A percentile compares a stretch with the other conserved stretches of the same genome.
Evolutionary conservation across 2,113 vertebrate species (phyloP).

Genomic region (Oncorhynchus kisutch): DNA sequence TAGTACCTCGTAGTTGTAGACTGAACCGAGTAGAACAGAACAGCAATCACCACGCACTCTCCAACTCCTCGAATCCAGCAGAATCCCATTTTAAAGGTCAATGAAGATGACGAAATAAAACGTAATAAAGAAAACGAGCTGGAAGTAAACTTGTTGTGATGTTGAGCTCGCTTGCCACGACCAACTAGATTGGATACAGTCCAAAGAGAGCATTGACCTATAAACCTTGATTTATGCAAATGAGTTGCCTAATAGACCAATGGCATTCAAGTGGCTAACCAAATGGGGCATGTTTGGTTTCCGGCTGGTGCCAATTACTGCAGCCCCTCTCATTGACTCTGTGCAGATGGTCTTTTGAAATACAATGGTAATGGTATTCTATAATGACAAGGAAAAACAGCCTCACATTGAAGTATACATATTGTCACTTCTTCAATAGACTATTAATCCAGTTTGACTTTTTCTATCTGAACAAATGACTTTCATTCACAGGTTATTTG

Average conservation of each 20-base stretch:
- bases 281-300: conserved; percentile 62
- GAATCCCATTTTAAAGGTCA: conserved; percentile 46
- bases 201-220: conserved; percentile 30
- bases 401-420: not conserved
- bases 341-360: conserved; percentile 56
- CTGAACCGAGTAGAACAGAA: conserved; percentile 26
- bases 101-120: not conserved
- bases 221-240: conserved; percentile 67
- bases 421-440: not conserved
- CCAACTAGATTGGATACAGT: conserved; percentile 16
- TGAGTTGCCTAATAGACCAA: conserved; percentile 62
- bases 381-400: conserved; percentile 12
- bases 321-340: conserved; percentile 5
- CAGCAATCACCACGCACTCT: conserved; percentile 31
- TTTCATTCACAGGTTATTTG: too few relatives aligned
- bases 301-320: conserved; percentile 34
- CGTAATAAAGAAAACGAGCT: conserved; percentile 37
- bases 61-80: conserved; percentile 14
- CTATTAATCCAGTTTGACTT: not conserved
- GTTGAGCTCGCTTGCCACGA: conserved; percentile 20
- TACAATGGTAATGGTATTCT: not conserved
- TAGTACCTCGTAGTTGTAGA: conserved; percentile 66
- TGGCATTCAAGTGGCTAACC: conserved; percentile 51
- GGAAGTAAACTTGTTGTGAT: conserved; percentile 1
- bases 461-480: too few relatives aligned